Evolutionary conservation across 1,140 invertebrate genomes (phyloP).

Genomic region (Pomacea maculata): DNA sequence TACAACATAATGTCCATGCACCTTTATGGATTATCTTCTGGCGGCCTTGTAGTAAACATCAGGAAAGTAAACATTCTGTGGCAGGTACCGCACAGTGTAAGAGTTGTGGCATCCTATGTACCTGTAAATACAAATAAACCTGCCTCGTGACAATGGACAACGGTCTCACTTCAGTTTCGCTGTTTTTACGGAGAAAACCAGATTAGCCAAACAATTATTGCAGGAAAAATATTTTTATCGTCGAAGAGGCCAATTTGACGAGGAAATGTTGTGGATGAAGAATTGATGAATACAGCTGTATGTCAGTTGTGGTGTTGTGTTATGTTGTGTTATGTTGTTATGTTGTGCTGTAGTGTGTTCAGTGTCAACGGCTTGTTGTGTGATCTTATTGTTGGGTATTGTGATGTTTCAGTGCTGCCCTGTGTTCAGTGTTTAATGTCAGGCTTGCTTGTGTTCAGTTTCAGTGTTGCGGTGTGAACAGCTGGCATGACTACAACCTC

Average conservation of each 20-base stretch:
- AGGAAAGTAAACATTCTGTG: too few relatives aligned
- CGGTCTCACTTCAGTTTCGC: background rate
- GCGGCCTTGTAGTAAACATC: too few relatives aligned
- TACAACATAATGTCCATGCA: too few relatives aligned
- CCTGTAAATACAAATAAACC: background rate
- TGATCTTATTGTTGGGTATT: background rate
- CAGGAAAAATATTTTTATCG: background rate
- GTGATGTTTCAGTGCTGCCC: background rate
- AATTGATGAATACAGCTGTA: too few relatives aligned
- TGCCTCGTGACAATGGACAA: background rate
- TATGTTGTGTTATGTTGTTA: too few relatives aligned
- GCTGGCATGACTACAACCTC: background rate
- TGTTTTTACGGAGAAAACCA: background rate
- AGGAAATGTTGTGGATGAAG: too few relatives aligned
- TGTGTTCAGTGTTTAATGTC: background rate
- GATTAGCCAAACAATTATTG: background rate
- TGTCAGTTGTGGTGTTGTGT: too few relatives aligned
- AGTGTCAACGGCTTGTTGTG: too few relatives aligned
- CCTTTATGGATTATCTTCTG: too few relatives aligned
- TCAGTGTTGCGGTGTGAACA: conserved; percentile 10
- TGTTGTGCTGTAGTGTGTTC: too few relatives aligned
- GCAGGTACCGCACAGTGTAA: too few relatives aligned
- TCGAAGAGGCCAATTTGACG: too few relatives aligned
- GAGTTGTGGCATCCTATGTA: background rate
- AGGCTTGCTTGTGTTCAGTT: conserved; percentile 4